These are phyloP conservation scores for Acanthacorydalis orientalis DNA, from an alignment of 2,888 invertebrate genomes.

Conservation along the genomic window DNA sequence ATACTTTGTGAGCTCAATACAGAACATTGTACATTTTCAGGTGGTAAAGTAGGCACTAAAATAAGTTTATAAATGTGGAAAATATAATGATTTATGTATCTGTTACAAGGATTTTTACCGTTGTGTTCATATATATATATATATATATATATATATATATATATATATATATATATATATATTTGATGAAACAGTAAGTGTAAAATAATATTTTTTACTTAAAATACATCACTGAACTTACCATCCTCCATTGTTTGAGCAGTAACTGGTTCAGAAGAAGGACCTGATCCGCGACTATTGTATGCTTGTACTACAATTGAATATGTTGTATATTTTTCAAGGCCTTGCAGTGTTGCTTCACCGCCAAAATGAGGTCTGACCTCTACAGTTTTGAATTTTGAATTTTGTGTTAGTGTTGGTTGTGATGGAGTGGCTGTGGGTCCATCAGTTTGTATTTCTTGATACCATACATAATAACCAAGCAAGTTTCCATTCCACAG, in stretches of 20 bases:
- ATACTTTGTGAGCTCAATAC: slow-evolving; percentile 71
- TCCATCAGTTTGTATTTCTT: slow-evolving; percentile 34
- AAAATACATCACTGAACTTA: no score
- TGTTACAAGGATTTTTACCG: background rate
- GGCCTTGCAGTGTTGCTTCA: slow-evolving; percentile 47
- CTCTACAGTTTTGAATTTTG: slow-evolving; percentile 63
- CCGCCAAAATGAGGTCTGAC: slow-evolving; percentile 54
- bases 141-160: no score
- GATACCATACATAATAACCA: slow-evolving; percentile 77
- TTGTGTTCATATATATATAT: no score
- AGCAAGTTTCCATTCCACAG: slow-evolving; percentile 77
- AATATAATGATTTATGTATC: background rate
- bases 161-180: no score
- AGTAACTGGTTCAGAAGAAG: slow-evolving; percentile 62
- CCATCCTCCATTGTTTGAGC: slow-evolving; percentile 73
- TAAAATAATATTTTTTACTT: no score
- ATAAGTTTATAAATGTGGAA: slow-evolving; percentile 7
- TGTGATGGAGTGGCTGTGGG: slow-evolving; percentile 14
- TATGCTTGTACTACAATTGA: slow-evolving; percentile 75
- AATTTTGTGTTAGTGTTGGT: slow-evolving; percentile 31
- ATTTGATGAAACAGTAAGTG: no score
- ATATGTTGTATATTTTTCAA: slow-evolving; percentile 65
- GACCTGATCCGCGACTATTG: slow-evolving; percentile 73
- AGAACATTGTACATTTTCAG: slow-evolving; percentile 65
- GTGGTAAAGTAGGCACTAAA: slow-evolving; percentile 71